Evolutionary conservation across 2,797 vertebrate genomes (phyloP).

Genomic region (Acanthurus lineatus): DNA sequence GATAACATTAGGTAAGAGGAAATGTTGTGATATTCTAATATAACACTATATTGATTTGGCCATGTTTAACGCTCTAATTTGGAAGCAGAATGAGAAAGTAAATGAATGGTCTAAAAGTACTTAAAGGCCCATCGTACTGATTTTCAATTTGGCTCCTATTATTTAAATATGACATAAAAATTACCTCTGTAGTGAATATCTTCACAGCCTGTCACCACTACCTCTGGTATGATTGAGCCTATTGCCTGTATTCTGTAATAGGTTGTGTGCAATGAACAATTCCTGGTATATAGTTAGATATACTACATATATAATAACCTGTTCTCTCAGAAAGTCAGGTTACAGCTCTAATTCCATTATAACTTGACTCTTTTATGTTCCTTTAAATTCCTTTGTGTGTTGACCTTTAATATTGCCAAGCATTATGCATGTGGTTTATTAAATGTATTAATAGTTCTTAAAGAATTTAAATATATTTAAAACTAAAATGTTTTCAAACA

Average conservation of each 20-base stretch:
- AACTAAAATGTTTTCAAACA: constrained; percentile 19
- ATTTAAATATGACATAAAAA: constrained; percentile 47
- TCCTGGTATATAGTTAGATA: not conserved
- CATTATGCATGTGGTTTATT: constrained; percentile 2
- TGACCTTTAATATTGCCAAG: constrained; percentile 21
- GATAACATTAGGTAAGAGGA: constrained; percentile 63
- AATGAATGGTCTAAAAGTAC: constrained; percentile 51
- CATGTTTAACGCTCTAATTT: constrained; percentile 64
- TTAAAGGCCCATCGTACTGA: constrained; percentile 55
- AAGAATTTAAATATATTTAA: constrained; percentile 28
- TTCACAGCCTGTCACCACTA: not conserved
- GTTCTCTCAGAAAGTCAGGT: not conserved
- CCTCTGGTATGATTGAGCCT: not conserved
- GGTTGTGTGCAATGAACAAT: not conserved
- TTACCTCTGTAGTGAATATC: not conserved
- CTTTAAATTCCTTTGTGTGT: constrained; percentile 5
- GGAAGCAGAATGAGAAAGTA: constrained; percentile 57
- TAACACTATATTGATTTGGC: constrained; percentile 64
- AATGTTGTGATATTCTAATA: constrained; percentile 66
- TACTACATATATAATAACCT: not conserved
- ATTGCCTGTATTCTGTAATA: not conserved
- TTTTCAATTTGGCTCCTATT: constrained; percentile 60
- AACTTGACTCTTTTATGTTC: not conserved
- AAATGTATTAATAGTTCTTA: constrained; percentile 8
- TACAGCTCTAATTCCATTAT: not conserved